Base-by-base conservation (phyloP, 1,140 invertebrate genomes). In the Drosophila lacteicornis region DNA sequence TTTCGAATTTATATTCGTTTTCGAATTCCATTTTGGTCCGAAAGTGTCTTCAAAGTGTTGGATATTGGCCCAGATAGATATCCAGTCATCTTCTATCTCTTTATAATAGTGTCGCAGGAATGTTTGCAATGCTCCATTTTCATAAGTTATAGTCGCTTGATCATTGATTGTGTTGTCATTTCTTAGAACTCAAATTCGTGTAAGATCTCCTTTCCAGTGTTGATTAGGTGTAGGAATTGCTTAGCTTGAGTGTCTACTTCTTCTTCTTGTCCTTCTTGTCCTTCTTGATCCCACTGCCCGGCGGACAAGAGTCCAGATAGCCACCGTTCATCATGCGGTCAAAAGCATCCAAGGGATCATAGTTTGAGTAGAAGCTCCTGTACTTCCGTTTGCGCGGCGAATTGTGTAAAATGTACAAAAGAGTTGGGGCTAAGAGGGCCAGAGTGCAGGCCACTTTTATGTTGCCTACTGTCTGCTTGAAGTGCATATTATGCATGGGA, bases 301-400 rank as follows among this genome's bases (percentile, higher is more conserved):
- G 75, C 0, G 83, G 80, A 19, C 73, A 87, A 0, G 84, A 87
- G 12, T 8, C 9, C 1, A 87, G 27, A 4, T 84, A 87, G 11
- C 84, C 83, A 1, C 63, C 84, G 8, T 40, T 67, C 53, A 75
- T 63, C 83, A 87, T 87, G n/a, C 84, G 76, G 27, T 87, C 73
- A 33, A 87, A 83, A 3, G 80, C 46, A 30, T 74, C 77, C 4
- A 80, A 19, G 0, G 83, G 73, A 65, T 87, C 83, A 17, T 87
- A 87, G 15, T 12, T 38, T 2, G 84, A 47, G 17, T 87, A 87
- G 22, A 80, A 88, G 17, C 2, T 42, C 2, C 12, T 63, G 42
- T 88, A 88, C 11, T 50, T 60, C 19, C 51, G 27, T 4, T 50
- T 43, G 0, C 15, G 40, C 0, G 76, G 77, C 2, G 40, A n/a